Percentiles rank a stretch among this genome's conserved stretches.
Evolutionary conservation across 2,888 invertebrate species (phyloP).

Genomic region (Leptinotarsa juncta): DNA sequence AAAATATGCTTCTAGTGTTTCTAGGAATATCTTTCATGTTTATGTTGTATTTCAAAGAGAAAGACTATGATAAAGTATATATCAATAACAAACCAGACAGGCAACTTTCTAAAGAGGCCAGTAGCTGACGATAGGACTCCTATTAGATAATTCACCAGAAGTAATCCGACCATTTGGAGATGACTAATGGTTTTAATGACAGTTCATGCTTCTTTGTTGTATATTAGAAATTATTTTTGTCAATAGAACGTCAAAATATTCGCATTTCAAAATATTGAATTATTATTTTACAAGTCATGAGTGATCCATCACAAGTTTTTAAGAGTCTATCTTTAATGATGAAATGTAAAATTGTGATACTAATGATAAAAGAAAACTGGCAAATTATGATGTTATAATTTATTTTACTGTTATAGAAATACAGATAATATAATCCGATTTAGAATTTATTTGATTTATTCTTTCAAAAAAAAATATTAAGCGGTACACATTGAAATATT

Average conservation of each 20-base stretch:
- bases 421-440: neutral
- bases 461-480: no score
- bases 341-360: neutral
- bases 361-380: neutral
- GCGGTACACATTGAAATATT: no score
- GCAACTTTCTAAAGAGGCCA: neutral
- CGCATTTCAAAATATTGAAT: neutral
- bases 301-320: neutral
- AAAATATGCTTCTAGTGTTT: slow-evolving; percentile 37
- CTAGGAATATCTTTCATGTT: slow-evolving; percentile 27
- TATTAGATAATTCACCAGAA: neutral
- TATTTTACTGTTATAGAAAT: slow-evolving; percentile 17
- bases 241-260: slow-evolving; percentile 3
- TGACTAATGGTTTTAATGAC: neutral
- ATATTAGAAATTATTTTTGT: slow-evolving; percentile 18
- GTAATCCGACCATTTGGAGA: neutral
- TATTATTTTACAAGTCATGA: slow-evolving; percentile 30
- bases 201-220: neutral
- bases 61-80: slow-evolving; percentile 27
- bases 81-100: neutral
- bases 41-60: slow-evolving; percentile 27
- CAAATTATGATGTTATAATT: slow-evolving; percentile 14
- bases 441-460: neutral
- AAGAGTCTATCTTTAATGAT: neutral
- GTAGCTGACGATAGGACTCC: neutral